These are phyloP conservation scores for Macaria liturata DNA, from an alignment of 2,888 invertebrate genomes.

Conservation along the genomic window DNA sequence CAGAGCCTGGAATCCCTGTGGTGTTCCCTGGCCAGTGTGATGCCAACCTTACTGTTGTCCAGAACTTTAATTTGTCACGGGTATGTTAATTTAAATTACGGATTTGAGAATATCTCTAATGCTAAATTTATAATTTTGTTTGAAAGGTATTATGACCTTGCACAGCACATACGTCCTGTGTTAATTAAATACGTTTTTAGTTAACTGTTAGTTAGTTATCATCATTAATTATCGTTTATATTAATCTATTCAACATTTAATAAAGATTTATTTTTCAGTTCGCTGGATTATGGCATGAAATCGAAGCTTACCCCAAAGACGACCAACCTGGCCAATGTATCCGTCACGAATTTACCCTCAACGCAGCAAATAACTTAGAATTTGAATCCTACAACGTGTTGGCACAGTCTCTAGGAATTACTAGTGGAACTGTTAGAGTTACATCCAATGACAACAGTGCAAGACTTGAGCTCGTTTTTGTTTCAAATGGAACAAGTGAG, in stretches of 20 bases:
- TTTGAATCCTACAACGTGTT: conserved; percentile 48
- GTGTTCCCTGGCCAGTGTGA: conserved; percentile 65
- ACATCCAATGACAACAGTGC: conserved; percentile 47
- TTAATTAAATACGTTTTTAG: too few species aligned
- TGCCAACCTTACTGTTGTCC: conserved; percentile 45
- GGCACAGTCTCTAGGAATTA: conserved; percentile 39
- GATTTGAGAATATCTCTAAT: too few species aligned
- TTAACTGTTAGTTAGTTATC: too few species aligned
- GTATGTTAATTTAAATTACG: conserved; percentile 36
- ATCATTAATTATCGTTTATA: too few species aligned
- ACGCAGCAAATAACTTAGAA: conserved; percentile 35
- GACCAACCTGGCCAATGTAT: conserved; percentile 57
- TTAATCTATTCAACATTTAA: too few species aligned
- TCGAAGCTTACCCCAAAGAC: conserved; percentile 55
- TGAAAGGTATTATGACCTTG: too few species aligned
- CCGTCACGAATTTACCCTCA: conserved; percentile 46
- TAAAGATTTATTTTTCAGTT: conserved; percentile 40
- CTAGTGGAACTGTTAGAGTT: conserved; percentile 41
- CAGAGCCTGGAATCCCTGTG: conserved; percentile 49
- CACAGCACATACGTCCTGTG: too few species aligned
- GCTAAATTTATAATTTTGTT: too few species aligned
- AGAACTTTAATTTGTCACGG: conserved; percentile 46
- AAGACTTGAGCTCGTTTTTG: conserved; percentile 45
- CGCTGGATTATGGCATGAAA: conserved; percentile 55
- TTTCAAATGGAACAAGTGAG: conserved; percentile 35